Percentiles rank a stretch among this genome's conserved stretches.
These are phyloP conservation scores for Kryptolebias marmoratus DNA, from an alignment of 2,113 vertebrate genomes.

Conservation along the genomic window DNA sequence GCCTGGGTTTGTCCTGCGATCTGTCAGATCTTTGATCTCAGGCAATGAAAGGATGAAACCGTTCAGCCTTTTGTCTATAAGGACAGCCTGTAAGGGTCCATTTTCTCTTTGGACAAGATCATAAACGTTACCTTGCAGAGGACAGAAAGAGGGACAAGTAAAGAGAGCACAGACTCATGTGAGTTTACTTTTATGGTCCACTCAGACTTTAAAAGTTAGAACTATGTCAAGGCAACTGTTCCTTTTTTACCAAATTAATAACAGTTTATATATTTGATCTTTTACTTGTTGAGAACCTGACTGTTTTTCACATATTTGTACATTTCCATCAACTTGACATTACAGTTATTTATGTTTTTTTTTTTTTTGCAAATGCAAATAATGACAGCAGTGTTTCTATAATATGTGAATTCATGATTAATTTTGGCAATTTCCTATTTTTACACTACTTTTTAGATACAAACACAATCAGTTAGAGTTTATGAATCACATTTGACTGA, in stretches of 20 bases:
- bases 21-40: constrained; percentile 56
- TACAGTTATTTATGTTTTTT: too few relatives aligned
- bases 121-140: constrained; percentile 43
- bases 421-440: too few relatives aligned
- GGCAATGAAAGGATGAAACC: constrained; percentile 55
- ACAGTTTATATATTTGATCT: neutral
- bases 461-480: too few relatives aligned
- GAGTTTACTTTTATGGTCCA: constrained; percentile 16
- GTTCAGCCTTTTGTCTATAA: constrained; percentile 32
- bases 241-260: neutral
- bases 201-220: constrained; percentile 52
- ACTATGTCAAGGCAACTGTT: constrained; percentile 14
- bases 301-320: too few relatives aligned
- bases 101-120: constrained; percentile 38
- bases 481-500: neutral
- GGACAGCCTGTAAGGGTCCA: constrained; percentile 20
- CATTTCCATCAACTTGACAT: too few relatives aligned
- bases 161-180: constrained; percentile 37
- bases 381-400: too few relatives aligned
- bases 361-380: too few relatives aligned
- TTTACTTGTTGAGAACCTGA: neutral
- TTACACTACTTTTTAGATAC: too few relatives aligned
- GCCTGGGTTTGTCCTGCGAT: constrained; percentile 22
- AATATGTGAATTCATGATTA: too few relatives aligned
- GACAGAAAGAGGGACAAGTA: constrained; percentile 33